Evolutionary conservation across 2,888 invertebrate species (phyloP), one percentile per base, ranked within the genome.

Genomic region (Stenodera caucasica): DNA sequence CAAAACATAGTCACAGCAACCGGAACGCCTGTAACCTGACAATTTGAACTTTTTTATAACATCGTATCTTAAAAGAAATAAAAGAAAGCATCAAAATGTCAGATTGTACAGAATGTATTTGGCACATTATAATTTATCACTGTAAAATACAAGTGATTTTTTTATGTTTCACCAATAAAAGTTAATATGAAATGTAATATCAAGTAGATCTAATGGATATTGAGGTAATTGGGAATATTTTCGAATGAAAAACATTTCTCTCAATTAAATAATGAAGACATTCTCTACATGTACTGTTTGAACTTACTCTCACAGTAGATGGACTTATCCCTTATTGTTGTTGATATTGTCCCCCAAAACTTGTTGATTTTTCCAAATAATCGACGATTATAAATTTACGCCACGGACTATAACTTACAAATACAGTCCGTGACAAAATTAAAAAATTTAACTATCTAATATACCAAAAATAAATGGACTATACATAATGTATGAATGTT

Each of bases 371-470:
- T 70, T 72, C 68, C 67, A 67, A 72, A 53, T 21, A 15, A 68
- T 72, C 67, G 71, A 70, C 67, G 70, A 70, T 69, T 71, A 72
- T 67, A 70, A 67, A 69, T 66, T 58, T 64, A 70, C 70, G 75
- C 79, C 73, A 76, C 77, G 74, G 75, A 76, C 75, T 76, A 77
- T 80, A 81, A 81, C 81, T 81, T 81, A 81, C 81, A 79, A 81
- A 80, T 80, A 81, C 81, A 76, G 76, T 73, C 78, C 76, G 79
- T 71, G 71, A 78, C 72, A 69, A 68, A 64, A 56, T 55, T 63
- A 66, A 54, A 49, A 63, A 3, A 64, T 63, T 57, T 57, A 63
- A 66, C 59, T 62, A 68, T 65, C 68, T 71, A 72, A 67, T 67
- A 65, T 68, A 63, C 64, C 60, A 72, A 64, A 68, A 61, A 45